A percentile compares a stretch with the other conserved stretches of the same genome.
Conservation (phyloP, 2,113 vertebrate species). For the Donacobius atricapilla region DNA sequence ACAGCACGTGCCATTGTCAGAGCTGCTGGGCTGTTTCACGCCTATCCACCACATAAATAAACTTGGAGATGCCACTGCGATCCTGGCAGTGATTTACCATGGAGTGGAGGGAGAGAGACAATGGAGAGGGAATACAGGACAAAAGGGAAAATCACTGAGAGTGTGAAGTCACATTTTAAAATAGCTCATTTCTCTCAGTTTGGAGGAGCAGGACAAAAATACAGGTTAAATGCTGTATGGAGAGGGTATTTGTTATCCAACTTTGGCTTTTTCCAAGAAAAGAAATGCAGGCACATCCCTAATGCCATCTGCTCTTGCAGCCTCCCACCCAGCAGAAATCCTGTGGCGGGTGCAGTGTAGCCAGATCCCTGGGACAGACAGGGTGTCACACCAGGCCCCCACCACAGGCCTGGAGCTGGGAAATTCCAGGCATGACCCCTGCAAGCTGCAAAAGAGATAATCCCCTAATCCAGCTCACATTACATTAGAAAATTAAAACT, state of each 20-base stretch:
- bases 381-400: not conserved
- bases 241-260: not conserved
- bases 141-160: not conserved
- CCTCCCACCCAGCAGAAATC: not conserved
- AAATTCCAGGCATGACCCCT: not conserved
- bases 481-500: slow-evolving; percentile 67
- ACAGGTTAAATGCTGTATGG: not conserved
- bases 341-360: fast-evolving
- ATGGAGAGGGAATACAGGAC: not conserved
- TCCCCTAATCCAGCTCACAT: slow-evolving; percentile 44
- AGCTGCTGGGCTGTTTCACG: not conserved
- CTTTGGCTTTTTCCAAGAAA: not conserved
- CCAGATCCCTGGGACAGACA: not conserved
- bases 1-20: not conserved
- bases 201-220: not conserved
- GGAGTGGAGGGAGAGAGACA: not conserved
- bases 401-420: not conserved
- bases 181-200: not conserved
- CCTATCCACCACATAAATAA: not conserved
- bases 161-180: not conserved
- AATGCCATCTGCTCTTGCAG: not conserved
- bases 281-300: not conserved
- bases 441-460: not conserved
- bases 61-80: not conserved
- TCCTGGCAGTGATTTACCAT: not conserved